Base-by-base conservation (phyloP, 2,888 invertebrate genomes). In the Synergus umbraculus region DNA sequence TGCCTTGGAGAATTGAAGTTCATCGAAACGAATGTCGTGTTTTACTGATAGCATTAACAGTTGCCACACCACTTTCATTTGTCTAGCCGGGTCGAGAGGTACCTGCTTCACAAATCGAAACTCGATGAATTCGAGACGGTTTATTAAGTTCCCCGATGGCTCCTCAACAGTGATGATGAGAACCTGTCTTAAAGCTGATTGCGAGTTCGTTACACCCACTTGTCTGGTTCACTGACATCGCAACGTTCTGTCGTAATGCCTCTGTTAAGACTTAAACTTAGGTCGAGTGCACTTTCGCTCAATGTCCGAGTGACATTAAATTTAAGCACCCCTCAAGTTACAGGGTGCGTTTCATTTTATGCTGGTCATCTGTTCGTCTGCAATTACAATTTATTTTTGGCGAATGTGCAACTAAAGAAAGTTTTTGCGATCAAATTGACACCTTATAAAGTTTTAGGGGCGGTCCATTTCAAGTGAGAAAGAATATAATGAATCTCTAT, bases 91-190 rank as follows among this genome's bases (percentile, higher is more conserved):
- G 44, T 60, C 76, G 60, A 64, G 22, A 78, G 82, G 80, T 79
- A 64, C 81, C 77, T 77, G 82, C 22, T 76, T 44, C 49, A 60
- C 37, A 64, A 58, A 81, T 78, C 78, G 73, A 82, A 83, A 82
- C 82, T 78, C 76, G 37, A 54, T 73, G 73, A 73, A 73, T 54
- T 54, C 18, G 54, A 54, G 54, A 54, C 73, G 41, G 10, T 73
- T 73, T 73, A 73, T 54, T 29, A 54, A 54, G 15, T 54, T n/a
- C 41, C 54, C n/a, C n/a, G 73, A 58, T 54, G 54, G 29, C 73
- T 73, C 54, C 54, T 73, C 54, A 73, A 73, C 54, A 37, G 37
- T 73, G 54, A 67, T 67, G 67, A 73, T 73, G 73, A 73, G 73
- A 54, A 73, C 73, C 73, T 73, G 73, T 73, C 73, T 49, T 73